A percentile compares a stretch with the other conserved stretches of the same genome.
Evolutionary conservation across 2,888 invertebrate genomes (phyloP).

Genomic region (Brenthis ino): DNA sequence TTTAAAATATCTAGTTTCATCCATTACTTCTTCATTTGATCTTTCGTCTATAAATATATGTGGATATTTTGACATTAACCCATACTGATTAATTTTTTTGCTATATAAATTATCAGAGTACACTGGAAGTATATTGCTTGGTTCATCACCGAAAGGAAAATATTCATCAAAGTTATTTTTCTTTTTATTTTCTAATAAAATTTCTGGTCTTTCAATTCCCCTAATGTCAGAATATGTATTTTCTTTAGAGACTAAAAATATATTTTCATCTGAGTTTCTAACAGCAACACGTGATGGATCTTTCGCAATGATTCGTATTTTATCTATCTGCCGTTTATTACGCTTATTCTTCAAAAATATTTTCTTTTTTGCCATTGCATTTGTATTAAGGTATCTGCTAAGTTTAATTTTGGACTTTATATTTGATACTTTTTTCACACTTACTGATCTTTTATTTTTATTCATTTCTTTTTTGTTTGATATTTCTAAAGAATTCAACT

Average conservation of each 20-base stretch:
- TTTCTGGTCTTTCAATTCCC: conserved; percentile 49
- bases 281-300: conserved; percentile 48
- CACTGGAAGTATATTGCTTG: conserved; percentile 33
- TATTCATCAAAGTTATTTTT: conserved; percentile 43
- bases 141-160: conserved; percentile 46
- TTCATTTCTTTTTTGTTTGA: conserved; percentile 48
- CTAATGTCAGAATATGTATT: conserved; percentile 58
- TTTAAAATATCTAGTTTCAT: conserved; percentile 20
- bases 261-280: conserved; percentile 56
- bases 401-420: conserved; percentile 56
- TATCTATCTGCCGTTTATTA: conserved; percentile 62
- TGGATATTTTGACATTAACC: conserved; percentile 68
- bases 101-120: conserved; percentile 46
- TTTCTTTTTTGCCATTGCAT: conserved; percentile 51
- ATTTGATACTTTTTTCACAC: conserved; percentile 53
- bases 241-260: conserved; percentile 61
- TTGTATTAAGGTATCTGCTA: conserved; percentile 59
- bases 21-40: conserved; percentile 49
- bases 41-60: conserved; percentile 65
- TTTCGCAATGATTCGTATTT: conserved; percentile 62
- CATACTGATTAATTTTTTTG: conserved; percentile 51
- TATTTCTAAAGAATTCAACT: conserved; percentile 34
- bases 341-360: conserved; percentile 59
- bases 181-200: conserved; percentile 40
- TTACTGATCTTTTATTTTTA: conserved; percentile 57